phyloP scores from a whole-genome alignment of 2,888 invertebrate genomes.

The Sminthurinus aureus region DNA sequence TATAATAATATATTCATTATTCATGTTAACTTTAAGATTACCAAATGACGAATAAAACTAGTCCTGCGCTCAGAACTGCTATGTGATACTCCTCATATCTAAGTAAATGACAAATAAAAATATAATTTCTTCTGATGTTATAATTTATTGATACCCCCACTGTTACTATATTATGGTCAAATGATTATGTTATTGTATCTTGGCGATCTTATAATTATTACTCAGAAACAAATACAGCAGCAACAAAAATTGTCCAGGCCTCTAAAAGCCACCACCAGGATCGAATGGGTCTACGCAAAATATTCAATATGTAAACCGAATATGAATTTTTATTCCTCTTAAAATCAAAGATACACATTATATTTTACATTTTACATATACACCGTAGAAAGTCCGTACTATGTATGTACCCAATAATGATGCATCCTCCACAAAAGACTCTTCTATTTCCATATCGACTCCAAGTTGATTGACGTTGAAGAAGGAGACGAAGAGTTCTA shows the following conservation, averaged over 20 bases:
- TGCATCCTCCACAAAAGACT: slow-evolving; percentile 40
- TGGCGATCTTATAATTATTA: slow-evolving; percentile 5
- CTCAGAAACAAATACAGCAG: slow-evolving; percentile 45
- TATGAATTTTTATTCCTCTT: too few relatives aligned
- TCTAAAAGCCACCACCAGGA: slow-evolving; percentile 55
- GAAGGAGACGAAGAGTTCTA: slow-evolving; percentile 21
- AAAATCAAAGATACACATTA: too few relatives aligned
- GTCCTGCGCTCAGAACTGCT: slow-evolving; percentile 17
- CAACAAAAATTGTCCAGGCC: slow-evolving; percentile 44
- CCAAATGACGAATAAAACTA: slow-evolving; percentile 31
- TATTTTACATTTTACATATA: too few relatives aligned
- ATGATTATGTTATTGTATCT: too few relatives aligned
- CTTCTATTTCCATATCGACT: slow-evolving; percentile 47
- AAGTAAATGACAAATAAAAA: neutral
- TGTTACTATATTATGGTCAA: too few relatives aligned
- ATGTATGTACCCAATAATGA: slow-evolving; percentile 37
- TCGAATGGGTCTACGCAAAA: slow-evolving; percentile 40
- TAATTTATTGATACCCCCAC: too few relatives aligned
- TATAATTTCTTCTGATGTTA: neutral
- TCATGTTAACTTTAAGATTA: slow-evolving; percentile 36
- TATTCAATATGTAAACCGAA: too few relatives aligned
- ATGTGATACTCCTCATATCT: slow-evolving; percentile 35
- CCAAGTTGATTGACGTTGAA: slow-evolving; percentile 33
- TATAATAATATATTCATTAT: neutral
- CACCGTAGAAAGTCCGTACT: too few relatives aligned